Conservation (phyloP, 2,888 invertebrate species). For the Darwinula stevensoni region DNA sequence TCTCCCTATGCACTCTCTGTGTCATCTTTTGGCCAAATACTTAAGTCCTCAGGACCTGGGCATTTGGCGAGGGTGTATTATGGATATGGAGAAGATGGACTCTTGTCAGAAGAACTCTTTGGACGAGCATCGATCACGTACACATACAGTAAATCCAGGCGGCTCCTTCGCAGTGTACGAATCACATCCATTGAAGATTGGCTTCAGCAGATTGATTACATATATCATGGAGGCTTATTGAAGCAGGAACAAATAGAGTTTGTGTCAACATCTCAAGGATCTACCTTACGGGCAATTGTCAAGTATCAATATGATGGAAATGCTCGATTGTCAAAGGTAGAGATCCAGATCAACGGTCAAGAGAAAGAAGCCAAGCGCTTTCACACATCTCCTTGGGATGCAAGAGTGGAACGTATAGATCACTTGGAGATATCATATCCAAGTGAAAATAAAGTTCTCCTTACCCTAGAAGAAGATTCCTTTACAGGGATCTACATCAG, state of each 20-base stretch:
- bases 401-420: too few species aligned
- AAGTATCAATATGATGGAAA: constrained; percentile 1
- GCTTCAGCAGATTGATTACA: too few species aligned
- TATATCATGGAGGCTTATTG: neutral
- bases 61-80: neutral
- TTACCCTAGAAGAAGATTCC: too few species aligned
- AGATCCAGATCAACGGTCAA: too few species aligned
- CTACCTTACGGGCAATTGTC: neutral
- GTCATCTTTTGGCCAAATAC: neutral
- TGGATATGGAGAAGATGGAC: neutral
- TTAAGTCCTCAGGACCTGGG: neutral
- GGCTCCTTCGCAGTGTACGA: neutral
- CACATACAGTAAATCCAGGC: neutral
- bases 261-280: too few species aligned
- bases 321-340: too few species aligned
- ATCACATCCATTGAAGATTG: too few species aligned
- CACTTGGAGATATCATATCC: too few species aligned
- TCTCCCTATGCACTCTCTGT: neutral
- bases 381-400: too few species aligned
- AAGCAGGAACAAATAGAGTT: neutral
- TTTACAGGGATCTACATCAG: too few species aligned
- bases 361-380: too few species aligned
- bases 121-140: neutral
- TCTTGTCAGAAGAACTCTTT: neutral
- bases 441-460: too few species aligned